These are phyloP conservation scores for Micromys minutus DNA, from an alignment of 2,113 vertebrate species.

Conservation along the genomic window DNA sequence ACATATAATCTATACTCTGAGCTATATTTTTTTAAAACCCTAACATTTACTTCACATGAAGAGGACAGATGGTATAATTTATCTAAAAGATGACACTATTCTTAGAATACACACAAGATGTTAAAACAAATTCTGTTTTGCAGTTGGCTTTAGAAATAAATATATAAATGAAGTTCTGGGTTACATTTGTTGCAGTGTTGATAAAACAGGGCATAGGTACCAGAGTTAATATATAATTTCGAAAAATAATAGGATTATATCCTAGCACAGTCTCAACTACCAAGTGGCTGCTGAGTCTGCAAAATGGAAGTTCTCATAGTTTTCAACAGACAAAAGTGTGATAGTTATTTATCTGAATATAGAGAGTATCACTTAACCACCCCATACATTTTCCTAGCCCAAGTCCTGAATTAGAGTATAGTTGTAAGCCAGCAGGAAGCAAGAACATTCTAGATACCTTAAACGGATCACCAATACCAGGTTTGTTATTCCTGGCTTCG, in stretches of 20 bases:
- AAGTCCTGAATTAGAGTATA: background rate
- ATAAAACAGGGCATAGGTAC: background rate
- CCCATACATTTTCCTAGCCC: background rate
- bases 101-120: background rate
- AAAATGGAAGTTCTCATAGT: background rate
- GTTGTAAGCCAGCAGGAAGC: background rate
- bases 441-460: background rate
- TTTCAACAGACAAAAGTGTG: background rate
- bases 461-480: background rate
- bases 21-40: background rate
- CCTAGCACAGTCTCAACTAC: background rate
- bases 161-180: background rate
- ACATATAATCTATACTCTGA: background rate
- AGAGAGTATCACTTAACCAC: background rate
- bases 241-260: background rate
- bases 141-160: conserved; percentile 17
- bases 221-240: background rate
- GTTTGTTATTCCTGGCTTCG: background rate
- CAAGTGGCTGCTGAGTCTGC: background rate
- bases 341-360: background rate
- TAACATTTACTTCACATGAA: conserved; percentile 1
- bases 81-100: conserved; percentile 12
- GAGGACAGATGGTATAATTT: background rate
- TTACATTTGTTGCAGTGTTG: background rate
- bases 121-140: conserved; percentile 45